Percentiles rank a stretch among this genome's conserved stretches.
Evolutionary conservation across 2,113 vertebrate genomes (phyloP).

Genomic region (Xenus cinereus): DNA sequence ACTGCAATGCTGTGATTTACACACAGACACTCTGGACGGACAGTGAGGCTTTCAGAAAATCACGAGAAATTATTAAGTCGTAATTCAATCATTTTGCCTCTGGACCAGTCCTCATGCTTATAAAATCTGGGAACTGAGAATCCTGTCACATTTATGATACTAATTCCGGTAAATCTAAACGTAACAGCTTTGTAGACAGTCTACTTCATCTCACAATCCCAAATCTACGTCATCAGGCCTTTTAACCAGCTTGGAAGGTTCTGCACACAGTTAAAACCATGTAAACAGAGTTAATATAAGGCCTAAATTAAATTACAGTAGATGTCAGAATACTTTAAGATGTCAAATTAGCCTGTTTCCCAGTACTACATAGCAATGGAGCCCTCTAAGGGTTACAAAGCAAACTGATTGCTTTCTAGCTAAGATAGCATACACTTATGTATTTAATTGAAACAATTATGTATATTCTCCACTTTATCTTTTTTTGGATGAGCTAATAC

Average conservation of each 20-base stretch:
- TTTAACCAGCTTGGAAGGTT: constrained; percentile 3
- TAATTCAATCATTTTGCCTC: neutral
- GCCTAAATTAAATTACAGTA: constrained; percentile 28
- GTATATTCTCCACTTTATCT: neutral
- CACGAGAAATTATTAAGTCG: neutral
- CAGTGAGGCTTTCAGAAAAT: neutral
- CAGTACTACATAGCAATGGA: constrained; percentile 3
- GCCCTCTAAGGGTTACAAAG: constrained; percentile 51
- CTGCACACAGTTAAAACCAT: neutral
- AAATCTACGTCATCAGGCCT: neutral
- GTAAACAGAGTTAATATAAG: constrained; percentile 11
- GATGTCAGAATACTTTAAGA: constrained; percentile 1
- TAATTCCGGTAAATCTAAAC: neutral
- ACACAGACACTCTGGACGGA: neutral
- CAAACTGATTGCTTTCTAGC: neutral
- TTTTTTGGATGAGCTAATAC: neutral
- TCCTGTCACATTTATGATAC: neutral
- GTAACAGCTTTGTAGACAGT: neutral
- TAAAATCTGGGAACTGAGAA: neutral
- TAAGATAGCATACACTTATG: neutral
- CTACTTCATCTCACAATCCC: neutral
- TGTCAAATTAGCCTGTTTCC: neutral
- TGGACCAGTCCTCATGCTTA: neutral
- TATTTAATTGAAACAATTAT: neutral
- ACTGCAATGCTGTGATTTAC: neutral